Base-by-base conservation (phyloP, 2,113 vertebrate genomes). In the Chaetodon auriga region DNA sequence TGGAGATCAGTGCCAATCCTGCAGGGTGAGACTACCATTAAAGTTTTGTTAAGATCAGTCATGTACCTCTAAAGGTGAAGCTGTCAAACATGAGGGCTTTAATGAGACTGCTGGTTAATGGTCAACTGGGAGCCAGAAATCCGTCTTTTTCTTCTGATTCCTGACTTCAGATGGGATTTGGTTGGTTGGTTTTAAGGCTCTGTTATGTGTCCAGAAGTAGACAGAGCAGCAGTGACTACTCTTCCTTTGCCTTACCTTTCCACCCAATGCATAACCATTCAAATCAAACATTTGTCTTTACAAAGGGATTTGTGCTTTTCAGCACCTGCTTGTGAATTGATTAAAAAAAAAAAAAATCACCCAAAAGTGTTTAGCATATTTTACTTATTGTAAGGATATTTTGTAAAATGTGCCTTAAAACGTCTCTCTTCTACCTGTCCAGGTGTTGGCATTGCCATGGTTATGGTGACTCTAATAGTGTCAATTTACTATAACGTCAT, bases 401-500 rank as follows among this genome's bases (percentile, higher is more conserved):
- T 38, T 19, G 23, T 19, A 11, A 38, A 62, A 21, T 4, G 19
- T 25, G 8, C 15, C 43, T 60, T 36, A 19, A 23, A 38, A 15
- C 3, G 4, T 48, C 45, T 78, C 21, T 74, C 41, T 72, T 83
- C 43, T 82, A 23, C 6, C 48, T 75, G 74, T 90, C 10, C 87
- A 99, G 98, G 98, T 92, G 96, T 98, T 71, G 98, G 98, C 10
- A 38, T 99, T 78, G 96, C 96, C 0, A 98, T 97, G 96, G 95
- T 98, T 61, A 48, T 97, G 75, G 95, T 97, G 85, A 97, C 96
- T 66, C 80, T 96, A 0, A 92, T 97, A 61, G 95, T 99, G 58
- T 76, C 95, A 0, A 93, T 99, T 75, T 99, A 99, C 91, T 99
- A 99, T 81, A 99, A 98, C 0, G 96, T 98, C 62, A 98, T 99